Conservation (phyloP, 2,113 vertebrate species). For the Passer domesticus region DNA sequence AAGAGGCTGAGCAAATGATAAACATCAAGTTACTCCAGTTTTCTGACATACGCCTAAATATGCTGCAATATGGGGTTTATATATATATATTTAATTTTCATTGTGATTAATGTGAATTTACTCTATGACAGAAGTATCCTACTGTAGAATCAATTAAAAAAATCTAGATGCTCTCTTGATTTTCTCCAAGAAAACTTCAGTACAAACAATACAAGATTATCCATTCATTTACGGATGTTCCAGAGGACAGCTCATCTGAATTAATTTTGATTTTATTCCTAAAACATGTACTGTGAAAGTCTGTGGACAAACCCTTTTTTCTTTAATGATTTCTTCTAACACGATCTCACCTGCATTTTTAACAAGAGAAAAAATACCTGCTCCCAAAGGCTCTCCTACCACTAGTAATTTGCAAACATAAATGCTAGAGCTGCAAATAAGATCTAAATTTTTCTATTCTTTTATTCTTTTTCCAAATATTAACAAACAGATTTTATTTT, state of each 20-base stretch:
- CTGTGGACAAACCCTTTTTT: background rate
- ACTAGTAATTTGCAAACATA: background rate
- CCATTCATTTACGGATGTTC: fast-evolving
- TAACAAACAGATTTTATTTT: background rate
- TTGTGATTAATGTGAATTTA: background rate
- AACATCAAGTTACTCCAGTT: background rate
- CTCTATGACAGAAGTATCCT: background rate
- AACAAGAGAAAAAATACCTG: background rate
- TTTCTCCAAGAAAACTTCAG: background rate
- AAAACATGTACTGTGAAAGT: background rate
- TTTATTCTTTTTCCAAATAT: background rate
- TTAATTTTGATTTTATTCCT: background rate
- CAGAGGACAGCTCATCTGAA: background rate
- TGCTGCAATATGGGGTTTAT: background rate
- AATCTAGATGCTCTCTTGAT: background rate
- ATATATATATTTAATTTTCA: background rate
- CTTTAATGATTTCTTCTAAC: fast-evolving
- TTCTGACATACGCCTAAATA: background rate
- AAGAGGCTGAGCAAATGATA: background rate
- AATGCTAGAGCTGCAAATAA: background rate
- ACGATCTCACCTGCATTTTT: background rate
- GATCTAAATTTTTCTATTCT: background rate
- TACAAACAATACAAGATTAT: background rate
- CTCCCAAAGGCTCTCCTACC: background rate
- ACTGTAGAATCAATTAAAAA: background rate